These are phyloP conservation scores for Stigmatopora nigra DNA, from an alignment of 2,113 vertebrate species.

Conservation along the genomic window DNA sequence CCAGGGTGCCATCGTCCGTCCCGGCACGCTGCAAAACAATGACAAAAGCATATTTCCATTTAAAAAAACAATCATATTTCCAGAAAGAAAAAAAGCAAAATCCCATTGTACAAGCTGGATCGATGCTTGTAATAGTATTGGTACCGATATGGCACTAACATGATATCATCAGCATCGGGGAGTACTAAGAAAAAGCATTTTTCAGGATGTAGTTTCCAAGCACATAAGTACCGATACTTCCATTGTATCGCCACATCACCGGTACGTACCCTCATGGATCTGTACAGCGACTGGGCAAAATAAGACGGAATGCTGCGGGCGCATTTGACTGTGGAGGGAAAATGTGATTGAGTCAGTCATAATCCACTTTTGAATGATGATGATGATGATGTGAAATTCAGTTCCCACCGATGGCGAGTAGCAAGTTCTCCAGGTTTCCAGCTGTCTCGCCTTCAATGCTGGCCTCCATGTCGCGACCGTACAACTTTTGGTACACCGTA, in stretches of 20 bases:
- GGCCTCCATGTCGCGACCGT: slow-evolving; percentile 85
- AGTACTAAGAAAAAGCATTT: too few relatives aligned
- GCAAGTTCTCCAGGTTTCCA: slow-evolving; percentile 80
- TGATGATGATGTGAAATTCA: slow-evolving; percentile 15
- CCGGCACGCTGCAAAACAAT: slow-evolving; percentile 77
- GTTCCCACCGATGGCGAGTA: slow-evolving; percentile 92
- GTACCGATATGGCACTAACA: too few relatives aligned
- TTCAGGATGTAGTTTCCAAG: too few relatives aligned
- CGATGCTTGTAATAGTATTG: too few relatives aligned
- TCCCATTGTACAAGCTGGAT: too few relatives aligned
- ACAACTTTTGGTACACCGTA: slow-evolving; percentile 85
- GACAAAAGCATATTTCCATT: not conserved
- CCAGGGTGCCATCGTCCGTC: slow-evolving; percentile 87
- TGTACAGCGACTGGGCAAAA: slow-evolving; percentile 80
- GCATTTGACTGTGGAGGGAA: slow-evolving; percentile 78
- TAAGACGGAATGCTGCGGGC: slow-evolving; percentile 79
- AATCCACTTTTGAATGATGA: not conserved
- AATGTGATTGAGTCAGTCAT: not conserved
- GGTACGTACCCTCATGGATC: slow-evolving; percentile 82
- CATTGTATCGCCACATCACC: not conserved
- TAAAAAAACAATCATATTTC: not conserved
- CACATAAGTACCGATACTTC: too few relatives aligned
- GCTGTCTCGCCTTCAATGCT: slow-evolving; percentile 86
- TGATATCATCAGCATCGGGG: too few relatives aligned
- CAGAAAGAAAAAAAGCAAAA: not conserved